A percentile compares a stretch with the other conserved stretches of the same genome.
Conservation (phyloP, 2,797 vertebrate genomes). For the Linurgus olivaceus region DNA sequence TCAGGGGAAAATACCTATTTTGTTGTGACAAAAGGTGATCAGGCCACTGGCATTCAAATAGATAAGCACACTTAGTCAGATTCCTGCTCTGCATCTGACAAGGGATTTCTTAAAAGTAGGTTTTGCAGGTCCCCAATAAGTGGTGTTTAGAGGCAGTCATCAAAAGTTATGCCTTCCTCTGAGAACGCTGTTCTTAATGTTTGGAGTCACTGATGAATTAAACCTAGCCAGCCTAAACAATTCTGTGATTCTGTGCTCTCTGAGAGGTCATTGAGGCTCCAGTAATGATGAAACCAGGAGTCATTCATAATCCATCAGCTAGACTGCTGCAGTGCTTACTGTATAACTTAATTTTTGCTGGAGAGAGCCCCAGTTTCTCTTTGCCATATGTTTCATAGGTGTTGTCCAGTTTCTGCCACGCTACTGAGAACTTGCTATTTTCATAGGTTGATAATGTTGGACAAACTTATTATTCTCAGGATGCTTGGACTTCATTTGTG, state of each 20-base stretch:
- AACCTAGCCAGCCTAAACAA: not conserved
- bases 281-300: not conserved
- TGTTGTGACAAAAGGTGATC: not conserved
- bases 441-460: not conserved
- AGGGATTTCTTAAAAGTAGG: not conserved
- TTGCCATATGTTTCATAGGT: not conserved
- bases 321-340: not conserved
- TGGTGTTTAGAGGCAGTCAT: not conserved
- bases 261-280: not conserved
- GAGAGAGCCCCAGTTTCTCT: not conserved
- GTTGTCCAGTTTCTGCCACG: not conserved
- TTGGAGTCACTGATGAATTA: not conserved
- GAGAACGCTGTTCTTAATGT: fast-evolving
- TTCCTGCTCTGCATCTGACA: not conserved
- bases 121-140: not conserved
- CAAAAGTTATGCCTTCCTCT: not conserved
- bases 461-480: not conserved
- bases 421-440: not conserved
- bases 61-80: not conserved
- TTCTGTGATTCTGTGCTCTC: not conserved
- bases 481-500: not conserved
- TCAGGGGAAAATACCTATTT: not conserved
- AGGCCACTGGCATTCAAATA: not conserved
- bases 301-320: not conserved
- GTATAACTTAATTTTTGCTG: not conserved